Evolutionary conservation across 2,113 vertebrate species (phyloP).

Genomic region (Martes martes): DNA sequence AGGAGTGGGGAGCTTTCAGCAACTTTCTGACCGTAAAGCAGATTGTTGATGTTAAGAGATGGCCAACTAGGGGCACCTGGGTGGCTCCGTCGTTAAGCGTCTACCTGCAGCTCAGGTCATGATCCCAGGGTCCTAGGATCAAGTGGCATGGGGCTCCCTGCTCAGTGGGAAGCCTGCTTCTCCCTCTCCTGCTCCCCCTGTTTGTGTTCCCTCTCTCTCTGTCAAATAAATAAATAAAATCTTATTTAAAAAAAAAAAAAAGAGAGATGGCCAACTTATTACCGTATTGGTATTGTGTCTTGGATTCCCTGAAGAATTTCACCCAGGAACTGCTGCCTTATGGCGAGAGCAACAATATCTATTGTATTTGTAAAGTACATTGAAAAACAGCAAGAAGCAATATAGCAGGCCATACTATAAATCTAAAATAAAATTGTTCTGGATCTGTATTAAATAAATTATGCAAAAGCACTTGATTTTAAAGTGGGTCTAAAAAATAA

Average conservation of each 20-base stretch:
- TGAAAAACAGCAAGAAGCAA: background rate
- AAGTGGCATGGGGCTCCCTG: no score
- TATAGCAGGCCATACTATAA: background rate
- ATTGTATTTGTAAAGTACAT: slow-evolving; percentile 16
- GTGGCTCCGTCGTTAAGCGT: no score
- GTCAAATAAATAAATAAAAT: no score
- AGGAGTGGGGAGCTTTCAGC: background rate
- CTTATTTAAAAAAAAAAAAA: no score
- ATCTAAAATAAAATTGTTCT: slow-evolving; percentile 14
- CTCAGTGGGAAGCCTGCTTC: no score
- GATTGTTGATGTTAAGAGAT: background rate
- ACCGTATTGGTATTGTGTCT: background rate
- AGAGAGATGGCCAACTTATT: background rate
- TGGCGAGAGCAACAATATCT: background rate
- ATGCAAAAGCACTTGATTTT: background rate
- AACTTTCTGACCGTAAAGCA: background rate
- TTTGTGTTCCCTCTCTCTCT: no score
- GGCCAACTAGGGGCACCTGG: background rate
- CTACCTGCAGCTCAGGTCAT: no score
- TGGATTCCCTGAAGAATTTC: background rate
- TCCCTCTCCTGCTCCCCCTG: no score
- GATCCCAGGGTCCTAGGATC: no score
- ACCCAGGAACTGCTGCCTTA: slow-evolving; percentile 16
- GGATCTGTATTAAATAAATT: background rate
- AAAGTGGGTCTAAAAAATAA: background rate